Percentiles rank a stretch among this genome's conserved stretches.
Conservation (phyloP, 2,888 invertebrate species). For the Eristalis tenax region DNA sequence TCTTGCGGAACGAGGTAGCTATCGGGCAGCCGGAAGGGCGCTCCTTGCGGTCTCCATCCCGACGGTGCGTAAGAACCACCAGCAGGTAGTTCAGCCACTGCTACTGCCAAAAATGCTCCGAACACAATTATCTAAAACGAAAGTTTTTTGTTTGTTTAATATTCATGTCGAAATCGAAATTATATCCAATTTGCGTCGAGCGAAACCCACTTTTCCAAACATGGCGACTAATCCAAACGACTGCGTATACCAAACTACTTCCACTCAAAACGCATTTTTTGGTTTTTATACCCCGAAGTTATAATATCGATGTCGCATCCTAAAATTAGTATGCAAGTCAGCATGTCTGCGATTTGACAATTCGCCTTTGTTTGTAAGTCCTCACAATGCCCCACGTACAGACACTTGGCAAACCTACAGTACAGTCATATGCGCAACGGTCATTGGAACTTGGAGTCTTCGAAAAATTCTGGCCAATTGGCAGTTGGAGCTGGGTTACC, state of each 20-base stretch:
- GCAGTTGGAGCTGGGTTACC: not conserved
- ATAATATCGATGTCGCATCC: conserved; percentile 34
- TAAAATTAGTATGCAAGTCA: conserved; percentile 51
- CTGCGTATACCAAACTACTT: conserved; percentile 52
- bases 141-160: not conserved
- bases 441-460: conserved; percentile 35
- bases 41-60: conserved; percentile 80
- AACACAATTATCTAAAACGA: conserved; percentile 72
- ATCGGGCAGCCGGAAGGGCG: conserved; percentile 79
- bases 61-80: conserved; percentile 79
- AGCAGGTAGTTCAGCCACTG: conserved; percentile 74
- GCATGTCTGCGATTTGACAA: conserved; percentile 40
- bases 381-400: conserved; percentile 40
- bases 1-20: conserved; percentile 74
- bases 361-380: conserved; percentile 50
- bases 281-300: conserved; percentile 57
- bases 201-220: conserved; percentile 47
- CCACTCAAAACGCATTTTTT: conserved; percentile 47
- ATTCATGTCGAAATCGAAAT: not conserved
- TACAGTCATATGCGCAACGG: not conserved
- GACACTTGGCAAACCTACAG: conserved; percentile 19
- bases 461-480: conserved; percentile 22
- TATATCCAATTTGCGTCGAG: not conserved
- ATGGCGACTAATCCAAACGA: conserved; percentile 43
- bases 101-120: conserved; percentile 55